Evolutionary conservation across 2,888 invertebrate species (phyloP).

Genomic region (Apotomis betuletana): DNA sequence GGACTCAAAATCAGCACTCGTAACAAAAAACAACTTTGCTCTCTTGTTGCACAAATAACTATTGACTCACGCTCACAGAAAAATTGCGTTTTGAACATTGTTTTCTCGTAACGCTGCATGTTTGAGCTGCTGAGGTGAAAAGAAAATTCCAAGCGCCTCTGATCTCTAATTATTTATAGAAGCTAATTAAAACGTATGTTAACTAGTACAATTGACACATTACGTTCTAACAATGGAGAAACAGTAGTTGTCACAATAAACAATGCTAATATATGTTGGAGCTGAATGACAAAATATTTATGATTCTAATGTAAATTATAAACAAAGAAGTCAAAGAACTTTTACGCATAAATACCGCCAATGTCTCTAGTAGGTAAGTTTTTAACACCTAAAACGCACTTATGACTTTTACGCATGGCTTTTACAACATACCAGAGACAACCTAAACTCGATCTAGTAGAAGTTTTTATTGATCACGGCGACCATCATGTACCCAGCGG

Average conservation of each 20-base stretch:
- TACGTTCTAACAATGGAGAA: constrained; percentile 9
- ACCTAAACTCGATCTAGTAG: constrained; percentile 8
- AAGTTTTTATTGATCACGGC: constrained; percentile 20
- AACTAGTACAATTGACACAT: constrained; percentile 16
- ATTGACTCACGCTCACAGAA: too few relatives aligned
- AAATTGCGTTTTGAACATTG: too few relatives aligned
- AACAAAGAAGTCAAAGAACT: background rate
- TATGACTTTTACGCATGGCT: background rate
- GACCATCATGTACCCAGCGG: constrained; percentile 43
- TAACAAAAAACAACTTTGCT: too few relatives aligned
- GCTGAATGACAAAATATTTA: too few relatives aligned
- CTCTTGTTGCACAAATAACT: too few relatives aligned
- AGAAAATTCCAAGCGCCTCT: too few relatives aligned
- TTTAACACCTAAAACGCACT: background rate
- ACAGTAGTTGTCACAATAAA: constrained; percentile 1
- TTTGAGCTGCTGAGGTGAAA: too few relatives aligned
- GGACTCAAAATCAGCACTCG: too few relatives aligned
- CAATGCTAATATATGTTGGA: background rate
- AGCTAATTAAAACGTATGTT: constrained; percentile 22
- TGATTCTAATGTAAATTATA: too few relatives aligned
- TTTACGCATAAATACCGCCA: background rate
- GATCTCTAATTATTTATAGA: background rate
- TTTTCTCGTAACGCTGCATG: too few relatives aligned
- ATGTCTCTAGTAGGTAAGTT: background rate
- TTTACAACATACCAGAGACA: constrained; percentile 2